phyloP scores from a whole-genome alignment of 2,797 vertebrate genomes.

The Falco biarmicus region DNA sequence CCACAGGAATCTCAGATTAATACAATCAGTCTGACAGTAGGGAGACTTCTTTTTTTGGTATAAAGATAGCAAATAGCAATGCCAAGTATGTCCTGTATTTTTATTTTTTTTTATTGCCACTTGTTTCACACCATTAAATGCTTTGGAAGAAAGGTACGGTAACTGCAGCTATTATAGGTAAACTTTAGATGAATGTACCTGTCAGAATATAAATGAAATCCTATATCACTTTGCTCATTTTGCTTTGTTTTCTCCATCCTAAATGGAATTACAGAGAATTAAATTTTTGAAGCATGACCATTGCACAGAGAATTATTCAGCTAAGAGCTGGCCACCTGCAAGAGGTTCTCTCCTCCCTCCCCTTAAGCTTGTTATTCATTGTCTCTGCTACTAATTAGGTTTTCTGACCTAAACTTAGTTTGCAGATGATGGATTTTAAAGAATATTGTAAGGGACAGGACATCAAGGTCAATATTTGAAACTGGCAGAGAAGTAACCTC shows the following conservation, averaged over 20 bases:
- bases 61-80: slow-evolving; percentile 42
- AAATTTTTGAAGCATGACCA: slow-evolving; percentile 72
- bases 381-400: slow-evolving; percentile 76
- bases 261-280: slow-evolving; percentile 77
- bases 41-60: not conserved
- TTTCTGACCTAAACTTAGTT: slow-evolving; percentile 73
- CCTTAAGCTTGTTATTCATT: slow-evolving; percentile 78
- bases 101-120: not conserved
- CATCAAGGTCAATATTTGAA: slow-evolving; percentile 75
- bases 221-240: slow-evolving; percentile 55
- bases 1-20: slow-evolving; percentile 61
- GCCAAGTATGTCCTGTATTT: not conserved
- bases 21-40: slow-evolving; percentile 59
- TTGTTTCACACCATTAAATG: slow-evolving; percentile 54
- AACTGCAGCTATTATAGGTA: slow-evolving; percentile 45
- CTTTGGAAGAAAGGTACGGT: slow-evolving; percentile 27
- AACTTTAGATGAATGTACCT: slow-evolving; percentile 67
- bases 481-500: slow-evolving; percentile 49
- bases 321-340: slow-evolving; percentile 59
- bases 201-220: slow-evolving; percentile 69
- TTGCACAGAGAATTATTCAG: slow-evolving; percentile 54
- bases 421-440: slow-evolving; percentile 83
- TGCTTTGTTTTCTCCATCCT: slow-evolving; percentile 49
- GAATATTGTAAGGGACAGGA: slow-evolving; percentile 79
- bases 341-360: slow-evolving; percentile 58